Evolutionary conservation across 2,797 vertebrate genomes (phyloP).

Genomic region (Echeneis naucrates): DNA sequence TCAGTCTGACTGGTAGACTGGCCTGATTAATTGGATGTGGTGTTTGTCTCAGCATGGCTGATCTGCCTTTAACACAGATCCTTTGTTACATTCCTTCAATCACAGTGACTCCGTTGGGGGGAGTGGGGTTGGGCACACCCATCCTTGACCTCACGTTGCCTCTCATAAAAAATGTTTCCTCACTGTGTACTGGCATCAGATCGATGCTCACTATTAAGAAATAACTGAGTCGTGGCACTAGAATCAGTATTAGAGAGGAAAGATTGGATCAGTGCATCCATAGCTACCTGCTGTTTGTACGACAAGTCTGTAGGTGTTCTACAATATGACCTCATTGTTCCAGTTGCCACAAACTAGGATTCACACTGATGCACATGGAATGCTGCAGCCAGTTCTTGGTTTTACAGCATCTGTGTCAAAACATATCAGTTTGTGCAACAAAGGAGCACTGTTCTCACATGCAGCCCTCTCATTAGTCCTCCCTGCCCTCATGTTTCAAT

Average conservation of each 20-base stretch:
- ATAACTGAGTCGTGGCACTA: neutral
- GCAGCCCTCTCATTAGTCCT: constrained; percentile 36
- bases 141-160: neutral
- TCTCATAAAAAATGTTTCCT: neutral
- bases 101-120: neutral
- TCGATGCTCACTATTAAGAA: neutral
- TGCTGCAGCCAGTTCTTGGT: constrained; percentile 26
- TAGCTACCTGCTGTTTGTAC: constrained; percentile 16
- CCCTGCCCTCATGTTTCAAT: constrained; percentile 17
- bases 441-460: constrained; percentile 63
- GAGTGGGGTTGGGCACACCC: too few species aligned
- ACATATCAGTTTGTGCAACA: constrained; percentile 62
- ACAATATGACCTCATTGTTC: constrained; percentile 54
- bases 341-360: constrained; percentile 41
- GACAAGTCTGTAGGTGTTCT: constrained; percentile 26
- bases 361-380: constrained; percentile 33
- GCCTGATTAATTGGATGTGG: constrained; percentile 7
- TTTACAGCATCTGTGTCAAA: constrained; percentile 51
- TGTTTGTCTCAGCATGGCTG: neutral
- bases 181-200: neutral
- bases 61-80: neutral
- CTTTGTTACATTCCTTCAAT: constrained; percentile 1
- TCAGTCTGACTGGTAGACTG: too few species aligned
- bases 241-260: constrained; percentile 5
- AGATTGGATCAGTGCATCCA: neutral